These are phyloP conservation scores for Rhinogobio ventralis DNA, from an alignment of 2,797 vertebrate genomes.

Conservation along the genomic window DNA sequence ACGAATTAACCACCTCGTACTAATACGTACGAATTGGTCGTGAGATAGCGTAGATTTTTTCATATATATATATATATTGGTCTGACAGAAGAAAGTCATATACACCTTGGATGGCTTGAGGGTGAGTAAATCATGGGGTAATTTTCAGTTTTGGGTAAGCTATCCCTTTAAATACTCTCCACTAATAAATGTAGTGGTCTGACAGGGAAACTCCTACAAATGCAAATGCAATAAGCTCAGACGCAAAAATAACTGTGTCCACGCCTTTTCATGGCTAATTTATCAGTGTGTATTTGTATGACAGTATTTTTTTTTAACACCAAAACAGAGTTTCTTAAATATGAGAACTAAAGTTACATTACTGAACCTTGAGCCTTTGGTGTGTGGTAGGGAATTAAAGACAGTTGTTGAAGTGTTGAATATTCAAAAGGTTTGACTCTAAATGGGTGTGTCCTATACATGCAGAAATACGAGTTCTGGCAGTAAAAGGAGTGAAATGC, in stretches of 20 bases:
- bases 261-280: not conserved
- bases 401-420: not conserved
- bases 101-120: too few relatives aligned
- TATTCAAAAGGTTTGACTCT: constrained; percentile 1
- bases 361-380: not conserved
- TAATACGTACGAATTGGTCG: too few relatives aligned
- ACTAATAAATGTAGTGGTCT: not conserved
- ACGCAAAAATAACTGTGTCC: not conserved
- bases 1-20: too few relatives aligned
- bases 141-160: too few relatives aligned
- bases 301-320: not conserved
- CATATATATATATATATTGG: too few relatives aligned
- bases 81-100: too few relatives aligned
- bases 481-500: constrained; percentile 19
- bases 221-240: not conserved
- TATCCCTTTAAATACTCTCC: not conserved
- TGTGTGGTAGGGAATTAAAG: not conserved
- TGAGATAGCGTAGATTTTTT: too few relatives aligned
- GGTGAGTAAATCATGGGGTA: too few relatives aligned
- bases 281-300: not conserved
- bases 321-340: not conserved
- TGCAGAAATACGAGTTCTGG: not conserved
- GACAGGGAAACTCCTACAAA: not conserved
- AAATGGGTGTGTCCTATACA: not conserved
- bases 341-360: not conserved